Conservation (phyloP, 1,140 invertebrate species). For the Melitaea cinxia region DNA sequence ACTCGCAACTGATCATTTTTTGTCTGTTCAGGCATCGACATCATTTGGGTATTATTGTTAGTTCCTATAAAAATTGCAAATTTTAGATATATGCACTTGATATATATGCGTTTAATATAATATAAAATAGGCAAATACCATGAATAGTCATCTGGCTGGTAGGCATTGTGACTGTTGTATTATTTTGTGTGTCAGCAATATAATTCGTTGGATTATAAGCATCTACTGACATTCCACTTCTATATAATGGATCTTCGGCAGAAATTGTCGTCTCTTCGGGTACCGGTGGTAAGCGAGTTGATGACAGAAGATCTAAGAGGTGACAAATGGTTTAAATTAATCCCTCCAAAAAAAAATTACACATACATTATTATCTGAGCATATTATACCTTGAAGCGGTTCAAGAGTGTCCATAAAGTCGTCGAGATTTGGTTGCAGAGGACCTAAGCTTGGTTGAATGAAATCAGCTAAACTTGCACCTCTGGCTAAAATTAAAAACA, state of each 20-base stretch:
- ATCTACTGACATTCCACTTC: constrained; percentile 70
- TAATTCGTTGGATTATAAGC: constrained; percentile 60
- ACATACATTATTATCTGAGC: background rate
- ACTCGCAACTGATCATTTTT: constrained; percentile 68
- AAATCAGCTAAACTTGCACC: constrained; percentile 91
- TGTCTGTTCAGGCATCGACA: constrained; percentile 58
- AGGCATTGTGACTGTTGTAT: constrained; percentile 62
- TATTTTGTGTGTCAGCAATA: constrained; percentile 54
- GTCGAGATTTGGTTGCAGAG: constrained; percentile 97
- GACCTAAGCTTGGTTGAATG: constrained; percentile 98
- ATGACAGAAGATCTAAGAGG: constrained; percentile 61
- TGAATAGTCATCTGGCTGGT: constrained; percentile 75
- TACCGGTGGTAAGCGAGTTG: constrained; percentile 80
- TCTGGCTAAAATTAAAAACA: constrained; percentile 80
- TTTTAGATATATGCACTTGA: constrained; percentile 13
- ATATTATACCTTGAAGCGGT: constrained; percentile 87
- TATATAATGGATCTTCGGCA: constrained; percentile 63
- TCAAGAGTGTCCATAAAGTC: constrained; percentile 97
- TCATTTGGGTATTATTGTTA: constrained; percentile 70
- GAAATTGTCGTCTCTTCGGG: constrained; percentile 78
- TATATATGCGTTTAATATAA: constrained; percentile 12
- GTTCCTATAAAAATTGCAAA: constrained; percentile 53
- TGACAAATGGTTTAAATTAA: constrained; percentile 11
- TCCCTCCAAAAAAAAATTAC: background rate
- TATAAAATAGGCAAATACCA: constrained; percentile 45